Base-by-base conservation (phyloP, 1,140 invertebrate genomes). In the Ceratina australensis region DNA sequence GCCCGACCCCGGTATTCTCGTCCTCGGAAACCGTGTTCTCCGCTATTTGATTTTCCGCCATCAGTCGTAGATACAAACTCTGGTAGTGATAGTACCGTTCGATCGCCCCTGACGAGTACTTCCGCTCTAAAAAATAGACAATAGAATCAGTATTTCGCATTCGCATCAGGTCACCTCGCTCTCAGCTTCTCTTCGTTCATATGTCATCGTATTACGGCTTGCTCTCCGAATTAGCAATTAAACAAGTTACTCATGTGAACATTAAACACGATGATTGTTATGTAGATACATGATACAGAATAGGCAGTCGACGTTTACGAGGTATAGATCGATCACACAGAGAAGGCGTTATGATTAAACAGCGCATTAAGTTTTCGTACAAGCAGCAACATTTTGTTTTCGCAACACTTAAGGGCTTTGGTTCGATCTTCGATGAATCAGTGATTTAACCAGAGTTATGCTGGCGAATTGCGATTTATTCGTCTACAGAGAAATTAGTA, bases 81-180 rank as follows among this genome's bases (percentile, higher is more conserved):
- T 89, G 89, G 49, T 89, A 89, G 18, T 86, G 88, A 69, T 90
- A 90, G 67, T 87, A 89, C 72, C 88, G 85, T 50, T 89, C 85
- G 80, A 90, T 87, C 12, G 87, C 78, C 28, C 73, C 77, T 72
- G 87, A 66, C 63, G 87, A 83, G 74, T 85, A 82, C 28, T 81
- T 78, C 52, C 67, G 73, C 18, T 89, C 87, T 89, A 87, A 77
- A 87, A 89, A 87, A 87, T 66, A 87, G 15, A 86, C 24, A 88
- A 87, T 13, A 71, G 26, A 47, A 28, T 84, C 81, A 83, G 61
- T 85, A 79, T 42, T 75, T 80, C 33, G 64, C 28, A 26, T 54
- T 79, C 60, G 67, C 26, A 64, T 5, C 10, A 42, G 33, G 33
- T 42, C 33, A 42, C 33, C 33, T 8, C 8, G 33, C 33, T 42